phyloP scores from a whole-genome alignment of 35 echinoderm and acorn worm species.

The Lytechinus variegatus region DNA sequence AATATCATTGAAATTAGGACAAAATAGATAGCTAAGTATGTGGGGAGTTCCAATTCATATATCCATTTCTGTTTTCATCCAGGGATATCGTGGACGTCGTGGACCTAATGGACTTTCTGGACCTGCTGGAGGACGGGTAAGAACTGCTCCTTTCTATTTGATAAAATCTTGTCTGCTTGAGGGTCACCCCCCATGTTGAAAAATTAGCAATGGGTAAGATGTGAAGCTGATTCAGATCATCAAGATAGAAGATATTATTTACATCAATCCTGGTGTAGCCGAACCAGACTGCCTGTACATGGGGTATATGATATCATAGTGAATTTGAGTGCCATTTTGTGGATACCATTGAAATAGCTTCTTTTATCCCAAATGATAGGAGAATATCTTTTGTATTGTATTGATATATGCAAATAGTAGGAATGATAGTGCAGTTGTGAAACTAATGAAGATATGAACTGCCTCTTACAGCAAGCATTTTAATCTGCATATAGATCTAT shows the following conservation, averaged over 20 bases:
- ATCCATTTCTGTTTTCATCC: not conserved
- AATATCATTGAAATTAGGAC: not conserved
- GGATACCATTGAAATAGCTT: too few species aligned
- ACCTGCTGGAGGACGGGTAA: constrained; percentile 52
- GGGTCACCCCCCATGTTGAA: not conserved
- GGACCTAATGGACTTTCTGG: constrained; percentile 60
- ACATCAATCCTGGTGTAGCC: not conserved
- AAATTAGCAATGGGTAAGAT: not conserved
- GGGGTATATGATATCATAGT: too few species aligned
- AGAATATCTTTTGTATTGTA: too few species aligned
- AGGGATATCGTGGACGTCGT: constrained; percentile 59
- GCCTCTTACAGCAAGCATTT: too few species aligned
- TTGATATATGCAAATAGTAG: too few species aligned
- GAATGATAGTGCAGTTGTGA: too few species aligned
- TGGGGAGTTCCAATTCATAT: not conserved
- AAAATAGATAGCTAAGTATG: too few species aligned
- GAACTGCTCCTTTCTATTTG: not conserved
- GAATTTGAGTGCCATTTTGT: too few species aligned
- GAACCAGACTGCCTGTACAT: too few species aligned
- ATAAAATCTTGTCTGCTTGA: not conserved
- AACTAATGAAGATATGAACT: too few species aligned
- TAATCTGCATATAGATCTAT: too few species aligned
- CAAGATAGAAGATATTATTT: not conserved
- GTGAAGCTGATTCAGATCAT: not conserved
- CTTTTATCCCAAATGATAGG: too few species aligned